Percentiles rank a stretch among this genome's conserved stretches.
These are phyloP conservation scores for Siderastrea radians DNA, from an alignment of 92 coral and sea anemone species.

Conservation along the genomic window DNA sequence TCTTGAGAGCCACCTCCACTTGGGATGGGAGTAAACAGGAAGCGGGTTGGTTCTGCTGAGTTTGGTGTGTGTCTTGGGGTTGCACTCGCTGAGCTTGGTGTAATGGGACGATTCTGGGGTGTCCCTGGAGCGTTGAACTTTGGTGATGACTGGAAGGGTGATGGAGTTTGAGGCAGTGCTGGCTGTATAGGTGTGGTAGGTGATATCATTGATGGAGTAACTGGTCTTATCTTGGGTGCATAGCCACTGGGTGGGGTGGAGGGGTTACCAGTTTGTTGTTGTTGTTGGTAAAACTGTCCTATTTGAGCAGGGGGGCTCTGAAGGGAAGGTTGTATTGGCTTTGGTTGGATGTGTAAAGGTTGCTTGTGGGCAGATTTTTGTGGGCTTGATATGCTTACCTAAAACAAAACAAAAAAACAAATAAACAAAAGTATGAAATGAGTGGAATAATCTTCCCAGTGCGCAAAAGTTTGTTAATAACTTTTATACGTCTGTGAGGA, in stretches of 20 bases:
- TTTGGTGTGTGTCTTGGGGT: constrained; percentile 95
- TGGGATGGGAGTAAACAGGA: constrained; percentile 94
- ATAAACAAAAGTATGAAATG: background rate
- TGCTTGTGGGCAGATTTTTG: constrained; percentile 83
- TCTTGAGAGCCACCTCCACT: constrained; percentile 80
- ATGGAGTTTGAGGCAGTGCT: constrained; percentile 76
- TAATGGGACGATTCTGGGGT: constrained; percentile 93
- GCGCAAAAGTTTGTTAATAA: too few species aligned
- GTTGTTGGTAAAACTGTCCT: constrained; percentile 85
- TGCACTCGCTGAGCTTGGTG: constrained; percentile 90
- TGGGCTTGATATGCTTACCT: constrained; percentile 51
- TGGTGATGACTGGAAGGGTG: constrained; percentile 97
- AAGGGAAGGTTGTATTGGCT: constrained; percentile 72
- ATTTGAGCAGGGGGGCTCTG: constrained; percentile 85
- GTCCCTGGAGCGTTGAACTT: constrained; percentile 94
- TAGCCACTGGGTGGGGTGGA: constrained; percentile 75
- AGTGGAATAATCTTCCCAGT: too few species aligned
- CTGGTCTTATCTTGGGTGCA: constrained; percentile 82
- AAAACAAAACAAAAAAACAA: background rate
- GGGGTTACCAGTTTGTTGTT: constrained; percentile 66
- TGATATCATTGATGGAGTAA: constrained; percentile 93
- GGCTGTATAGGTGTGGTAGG: constrained; percentile 82
- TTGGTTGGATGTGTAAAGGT: constrained; percentile 88
- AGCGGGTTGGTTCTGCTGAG: constrained; percentile 87
- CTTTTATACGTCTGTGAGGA: too few species aligned